Conservation (phyloP, 2,113 vertebrate genomes). For the Phalacrocorax aristotelis region DNA sequence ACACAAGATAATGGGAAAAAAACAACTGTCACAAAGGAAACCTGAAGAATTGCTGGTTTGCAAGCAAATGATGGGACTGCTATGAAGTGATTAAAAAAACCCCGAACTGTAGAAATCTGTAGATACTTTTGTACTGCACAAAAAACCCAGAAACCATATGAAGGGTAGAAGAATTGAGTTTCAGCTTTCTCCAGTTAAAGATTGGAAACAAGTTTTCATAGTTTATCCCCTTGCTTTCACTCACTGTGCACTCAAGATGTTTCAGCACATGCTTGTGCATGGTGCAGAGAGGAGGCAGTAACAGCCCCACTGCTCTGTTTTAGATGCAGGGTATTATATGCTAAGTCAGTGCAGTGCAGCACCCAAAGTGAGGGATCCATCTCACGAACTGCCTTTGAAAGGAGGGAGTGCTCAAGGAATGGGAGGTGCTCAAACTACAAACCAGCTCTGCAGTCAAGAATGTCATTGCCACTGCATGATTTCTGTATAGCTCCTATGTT, state of each 20-base stretch:
- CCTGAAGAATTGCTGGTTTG: not conserved
- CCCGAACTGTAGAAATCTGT: not conserved
- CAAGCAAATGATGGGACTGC: not conserved
- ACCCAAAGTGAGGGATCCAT: not conserved
- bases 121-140: not conserved
- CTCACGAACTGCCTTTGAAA: not conserved
- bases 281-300: not conserved
- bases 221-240: not conserved
- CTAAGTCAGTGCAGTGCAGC: not conserved
- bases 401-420: not conserved
- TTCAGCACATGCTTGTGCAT: not conserved
- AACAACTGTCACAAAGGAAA: not conserved
- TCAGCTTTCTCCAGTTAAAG: not conserved
- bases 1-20: not conserved
- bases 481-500: accelerated
- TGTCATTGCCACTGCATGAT: not conserved
- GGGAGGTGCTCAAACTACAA: not conserved
- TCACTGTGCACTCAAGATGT: no score
- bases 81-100: not conserved
- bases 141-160: not conserved
- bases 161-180: not conserved
- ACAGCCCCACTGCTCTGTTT: not conserved
- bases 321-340: not conserved
- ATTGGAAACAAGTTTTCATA: not conserved
- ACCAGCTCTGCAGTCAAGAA: not conserved